Conservation (phyloP, 2,888 invertebrate species). For the Hypomecis punctinalis region DNA sequence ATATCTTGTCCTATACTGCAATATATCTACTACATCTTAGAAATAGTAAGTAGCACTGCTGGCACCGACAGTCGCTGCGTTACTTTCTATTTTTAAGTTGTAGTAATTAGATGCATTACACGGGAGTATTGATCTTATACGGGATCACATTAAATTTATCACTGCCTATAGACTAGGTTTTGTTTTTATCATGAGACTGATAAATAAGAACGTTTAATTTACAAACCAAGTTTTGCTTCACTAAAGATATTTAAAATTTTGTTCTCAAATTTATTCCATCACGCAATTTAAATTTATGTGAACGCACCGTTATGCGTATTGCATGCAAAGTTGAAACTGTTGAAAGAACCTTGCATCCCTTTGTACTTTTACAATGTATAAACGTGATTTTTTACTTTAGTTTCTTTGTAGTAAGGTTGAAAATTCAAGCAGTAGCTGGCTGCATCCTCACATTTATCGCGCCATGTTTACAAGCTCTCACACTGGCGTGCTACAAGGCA, state of each 20-base stretch:
- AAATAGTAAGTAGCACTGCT: no score
- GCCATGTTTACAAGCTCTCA: constrained; percentile 39
- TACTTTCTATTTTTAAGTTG: no score
- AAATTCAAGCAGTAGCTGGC: not conserved
- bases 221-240: no score
- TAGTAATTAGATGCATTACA: no score
- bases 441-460: constrained; percentile 26
- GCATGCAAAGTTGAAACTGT: constrained; percentile 5
- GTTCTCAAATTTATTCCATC: not conserved
- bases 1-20: no score
- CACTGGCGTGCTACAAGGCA: constrained; percentile 50
- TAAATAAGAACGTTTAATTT: no score
- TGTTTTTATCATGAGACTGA: no score
- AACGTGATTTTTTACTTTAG: constrained; percentile 2
- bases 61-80: no score
- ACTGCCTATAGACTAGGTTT: no score
- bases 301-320: constrained; percentile 9
- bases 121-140: no score
- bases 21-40: no score
- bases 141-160: no score
- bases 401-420: not conserved
- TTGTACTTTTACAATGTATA: not conserved
- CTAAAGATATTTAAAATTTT: not conserved
- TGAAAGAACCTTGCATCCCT: constrained; percentile 11
- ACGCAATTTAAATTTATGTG: constrained; percentile 4